A percentile compares a stretch with the other conserved stretches of the same genome.
phyloP scores from a whole-genome alignment of 1,140 invertebrate species.

The Colletes latitarsis region DNA sequence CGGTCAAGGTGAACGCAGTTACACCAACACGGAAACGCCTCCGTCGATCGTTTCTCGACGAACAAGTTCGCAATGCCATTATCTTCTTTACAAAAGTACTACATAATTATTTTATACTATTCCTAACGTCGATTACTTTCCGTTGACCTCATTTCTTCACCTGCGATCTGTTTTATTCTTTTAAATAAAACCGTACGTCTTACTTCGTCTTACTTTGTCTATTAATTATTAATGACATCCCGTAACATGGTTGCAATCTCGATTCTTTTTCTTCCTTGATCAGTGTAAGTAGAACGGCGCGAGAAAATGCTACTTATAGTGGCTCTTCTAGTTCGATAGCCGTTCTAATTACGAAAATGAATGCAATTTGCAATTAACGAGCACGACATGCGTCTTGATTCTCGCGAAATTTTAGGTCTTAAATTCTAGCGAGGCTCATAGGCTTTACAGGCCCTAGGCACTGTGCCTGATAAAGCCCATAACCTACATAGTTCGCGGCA shows the following conservation, averaged over 20 bases:
- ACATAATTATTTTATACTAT: too few relatives aligned
- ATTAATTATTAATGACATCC: neutral
- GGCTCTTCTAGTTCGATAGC: neutral
- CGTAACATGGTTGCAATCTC: neutral
- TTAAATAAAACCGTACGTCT: too few relatives aligned
- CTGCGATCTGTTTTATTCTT: too few relatives aligned
- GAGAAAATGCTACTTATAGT: neutral
- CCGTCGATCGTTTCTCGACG: neutral
- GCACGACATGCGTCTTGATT: neutral
- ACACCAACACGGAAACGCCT: conserved; percentile 8
- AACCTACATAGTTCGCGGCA: too few relatives aligned
- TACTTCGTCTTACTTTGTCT: too few relatives aligned
- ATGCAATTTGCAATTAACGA: neutral
- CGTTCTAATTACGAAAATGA: neutral
- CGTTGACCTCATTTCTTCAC: too few relatives aligned
- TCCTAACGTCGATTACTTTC: too few relatives aligned
- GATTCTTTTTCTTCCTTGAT: too few relatives aligned
- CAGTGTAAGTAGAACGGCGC: conserved; percentile 27
- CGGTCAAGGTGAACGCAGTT: conserved; percentile 22
- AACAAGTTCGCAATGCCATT: neutral
- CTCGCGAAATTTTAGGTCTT: neutral
- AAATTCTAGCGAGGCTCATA: too few relatives aligned
- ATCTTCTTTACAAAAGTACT: too few relatives aligned
- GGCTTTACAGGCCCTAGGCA: too few relatives aligned
- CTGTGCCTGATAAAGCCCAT: too few relatives aligned